A percentile compares a stretch with the other conserved stretches of the same genome.
phyloP scores from a whole-genome alignment of 2,888 invertebrate genomes.

The Copidosoma aretas region DNA sequence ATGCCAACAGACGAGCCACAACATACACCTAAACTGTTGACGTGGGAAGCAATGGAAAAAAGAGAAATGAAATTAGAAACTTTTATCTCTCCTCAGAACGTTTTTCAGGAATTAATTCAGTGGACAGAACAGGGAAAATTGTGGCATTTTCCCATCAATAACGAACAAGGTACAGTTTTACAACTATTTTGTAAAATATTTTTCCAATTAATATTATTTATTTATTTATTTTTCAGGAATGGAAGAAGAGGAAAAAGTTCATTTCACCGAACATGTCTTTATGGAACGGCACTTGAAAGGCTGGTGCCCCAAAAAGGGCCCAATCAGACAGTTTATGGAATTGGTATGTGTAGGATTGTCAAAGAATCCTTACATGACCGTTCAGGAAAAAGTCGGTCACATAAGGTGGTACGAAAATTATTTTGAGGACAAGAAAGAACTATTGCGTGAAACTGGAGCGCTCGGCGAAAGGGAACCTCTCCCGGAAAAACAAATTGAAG shows the following conservation, averaged over 20 bases:
- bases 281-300: constrained; percentile 83
- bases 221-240: constrained; percentile 64
- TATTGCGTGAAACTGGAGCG: constrained; percentile 73
- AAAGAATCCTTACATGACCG: constrained; percentile 91
- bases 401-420: constrained; percentile 92
- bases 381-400: constrained; percentile 85
- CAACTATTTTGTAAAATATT: background rate
- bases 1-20: constrained; percentile 6
- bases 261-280: constrained; percentile 95
- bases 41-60: constrained; percentile 74
- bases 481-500: constrained; percentile 15
- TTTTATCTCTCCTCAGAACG: constrained; percentile 81
- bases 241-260: constrained; percentile 71
- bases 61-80: constrained; percentile 73
- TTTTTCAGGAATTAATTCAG: constrained; percentile 89
- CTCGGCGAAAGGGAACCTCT: constrained; percentile 51
- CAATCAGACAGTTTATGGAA: constrained; percentile 97
- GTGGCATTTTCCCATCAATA: constrained; percentile 97
- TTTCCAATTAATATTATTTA: constrained; percentile 1
- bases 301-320: constrained; percentile 91
- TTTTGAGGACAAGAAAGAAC: constrained; percentile 79
- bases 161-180: constrained; percentile 81
- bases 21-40: constrained; percentile 65
- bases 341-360: constrained; percentile 91
- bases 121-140: constrained; percentile 96